Evolutionary conservation across 2,113 vertebrate species (phyloP), one percentile per base, ranked within the genome.

Genomic region (Brienomyrus brachyistius): DNA sequence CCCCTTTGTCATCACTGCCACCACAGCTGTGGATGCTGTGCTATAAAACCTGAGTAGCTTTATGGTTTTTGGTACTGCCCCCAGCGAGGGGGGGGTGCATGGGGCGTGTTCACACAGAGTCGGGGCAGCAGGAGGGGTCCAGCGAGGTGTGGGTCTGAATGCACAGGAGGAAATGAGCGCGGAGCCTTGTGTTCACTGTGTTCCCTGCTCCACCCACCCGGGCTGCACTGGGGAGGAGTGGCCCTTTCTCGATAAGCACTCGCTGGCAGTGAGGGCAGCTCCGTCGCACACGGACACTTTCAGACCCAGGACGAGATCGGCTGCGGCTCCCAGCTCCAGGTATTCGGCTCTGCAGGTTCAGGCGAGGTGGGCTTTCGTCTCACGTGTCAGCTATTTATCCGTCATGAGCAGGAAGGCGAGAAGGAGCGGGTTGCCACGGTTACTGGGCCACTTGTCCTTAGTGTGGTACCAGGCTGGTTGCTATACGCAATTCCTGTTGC

Each of bases 201-300:
- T 90, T 91, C 91, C 89, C 70, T 84, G 88, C 88, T 86, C 88
- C 77, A 52, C 31, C 91, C 90, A 89, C 50, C 27, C 13, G 23
- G 85, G 51, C 85, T 27, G 50, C n/a, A 35, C 50, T 21, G 51
- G 51, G 15, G 31, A 19, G 51, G 85, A 17, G 51, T 35, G 87
- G 85, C 89, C 11, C 62, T 51, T 74, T 23, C 45, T 88, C 59
- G 40, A 23, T 66, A 62, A 88, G 87, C 40, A 13, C 23, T 66
- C 8, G 3, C 23, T 23, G 35, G 87, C 56, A 10, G 17, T 7
- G 17, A 31, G 19, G 87, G 56, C 59, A 31, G 87, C 17, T 5
- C 40, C 62, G 17, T 23, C 5, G 1, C 70, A 27, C 87, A 23
- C 35, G 52, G 5, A 74, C 43, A 13, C 51, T 35, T 21, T 9